Evolutionary conservation across 2,113 vertebrate genomes (phyloP).

Genomic region (Rhegmatorhina hoffmannsi): DNA sequence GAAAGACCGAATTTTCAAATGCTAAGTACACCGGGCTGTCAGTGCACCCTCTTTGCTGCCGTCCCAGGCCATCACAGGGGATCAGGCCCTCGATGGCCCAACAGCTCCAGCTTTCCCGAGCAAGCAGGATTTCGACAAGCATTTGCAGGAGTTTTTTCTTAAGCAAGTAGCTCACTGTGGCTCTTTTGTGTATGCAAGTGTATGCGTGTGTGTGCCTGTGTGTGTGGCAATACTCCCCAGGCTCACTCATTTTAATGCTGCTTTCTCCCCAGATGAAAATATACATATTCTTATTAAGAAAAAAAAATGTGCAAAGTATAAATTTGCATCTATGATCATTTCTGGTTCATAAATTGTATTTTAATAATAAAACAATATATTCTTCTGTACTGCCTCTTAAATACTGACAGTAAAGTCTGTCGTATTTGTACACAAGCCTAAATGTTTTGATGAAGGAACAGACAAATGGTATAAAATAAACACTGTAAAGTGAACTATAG

Average conservation of each 20-base stretch:
- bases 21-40: rapidly evolving
- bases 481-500: background rate
- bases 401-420: background rate
- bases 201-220: background rate
- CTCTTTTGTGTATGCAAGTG: background rate
- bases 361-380: constrained; percentile 33
- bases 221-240: constrained; percentile 31
- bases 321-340: constrained; percentile 45
- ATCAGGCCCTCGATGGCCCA: rapidly evolving
- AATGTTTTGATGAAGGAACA: background rate
- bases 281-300: constrained; percentile 57
- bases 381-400: background rate
- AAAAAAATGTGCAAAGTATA: constrained; percentile 37
- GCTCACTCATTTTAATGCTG: constrained; percentile 35
- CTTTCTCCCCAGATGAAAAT: constrained; percentile 50
- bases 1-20: background rate
- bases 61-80: rapidly evolving
- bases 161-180: background rate
- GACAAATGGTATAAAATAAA: background rate
- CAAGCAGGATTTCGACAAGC: rapidly evolving
- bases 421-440: background rate
- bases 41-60: rapidly evolving
- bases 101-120: background rate
- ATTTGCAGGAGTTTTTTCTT: background rate
- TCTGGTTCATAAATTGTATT: constrained; percentile 48